A percentile compares a stretch with the other conserved stretches of the same genome.
Conservation (phyloP, 2,888 invertebrate genomes). For the Chironomus riparius region DNA sequence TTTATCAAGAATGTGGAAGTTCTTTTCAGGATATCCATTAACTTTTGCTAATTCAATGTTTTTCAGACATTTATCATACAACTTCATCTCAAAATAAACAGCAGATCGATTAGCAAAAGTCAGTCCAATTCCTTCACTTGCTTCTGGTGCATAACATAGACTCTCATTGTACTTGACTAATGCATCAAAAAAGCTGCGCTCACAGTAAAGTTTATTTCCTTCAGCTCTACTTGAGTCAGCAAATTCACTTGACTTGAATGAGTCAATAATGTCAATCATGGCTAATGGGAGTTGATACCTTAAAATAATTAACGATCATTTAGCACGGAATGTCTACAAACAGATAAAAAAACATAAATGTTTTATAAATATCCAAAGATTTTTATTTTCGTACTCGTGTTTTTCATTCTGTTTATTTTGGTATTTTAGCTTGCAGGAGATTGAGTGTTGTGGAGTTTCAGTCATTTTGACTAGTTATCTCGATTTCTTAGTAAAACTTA, state of each 20-base stretch:
- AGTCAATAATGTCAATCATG: too few species aligned
- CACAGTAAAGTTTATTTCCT: constrained; percentile 5
- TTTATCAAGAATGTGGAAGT: constrained; percentile 48
- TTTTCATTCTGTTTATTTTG: too few species aligned
- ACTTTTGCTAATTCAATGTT: constrained; percentile 59
- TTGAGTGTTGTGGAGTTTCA: too few species aligned
- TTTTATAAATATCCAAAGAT: too few species aligned
- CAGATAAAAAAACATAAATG: too few species aligned
- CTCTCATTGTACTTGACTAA: constrained; percentile 51
- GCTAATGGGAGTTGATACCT: too few species aligned
- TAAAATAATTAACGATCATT: too few species aligned
- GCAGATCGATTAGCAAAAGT: constrained; percentile 54
- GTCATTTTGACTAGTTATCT: too few species aligned
- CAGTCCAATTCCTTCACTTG: constrained; percentile 30
- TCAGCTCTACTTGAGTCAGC: not conserved
- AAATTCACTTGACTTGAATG: not conserved
- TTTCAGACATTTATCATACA: constrained; percentile 54
- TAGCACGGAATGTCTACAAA: too few species aligned
- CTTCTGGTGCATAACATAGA: constrained; percentile 50
- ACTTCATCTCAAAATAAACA: constrained; percentile 53
- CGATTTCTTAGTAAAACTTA: too few species aligned
- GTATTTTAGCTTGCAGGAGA: too few species aligned
- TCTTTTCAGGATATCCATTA: constrained; percentile 48
- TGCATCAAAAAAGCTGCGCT: constrained; percentile 37
- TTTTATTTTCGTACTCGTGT: too few species aligned